Conservation (phyloP, 1,140 invertebrate species). For the Drosophila ogumai region DNA sequence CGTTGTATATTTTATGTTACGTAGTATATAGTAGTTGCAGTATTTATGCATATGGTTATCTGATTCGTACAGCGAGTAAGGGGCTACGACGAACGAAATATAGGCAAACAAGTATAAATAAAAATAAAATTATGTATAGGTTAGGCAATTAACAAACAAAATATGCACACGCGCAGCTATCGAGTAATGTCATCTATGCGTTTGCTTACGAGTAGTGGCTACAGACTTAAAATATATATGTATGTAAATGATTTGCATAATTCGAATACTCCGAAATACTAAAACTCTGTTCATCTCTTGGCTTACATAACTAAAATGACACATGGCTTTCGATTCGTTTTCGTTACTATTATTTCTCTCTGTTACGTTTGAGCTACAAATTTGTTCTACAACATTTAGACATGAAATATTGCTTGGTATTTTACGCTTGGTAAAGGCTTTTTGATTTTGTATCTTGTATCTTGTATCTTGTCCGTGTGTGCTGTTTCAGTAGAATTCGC, state of each 20-base stretch:
- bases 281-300: conserved; percentile 31
- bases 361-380: conserved; percentile 60
- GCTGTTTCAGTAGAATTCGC: conserved; percentile 36
- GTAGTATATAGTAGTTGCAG: conserved; percentile 50
- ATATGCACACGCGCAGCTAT: conserved; percentile 38
- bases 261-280: conserved; percentile 71
- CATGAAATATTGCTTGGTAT: conserved; percentile 80
- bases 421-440: conserved; percentile 72
- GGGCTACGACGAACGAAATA: conserved; percentile 29
- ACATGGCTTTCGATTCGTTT: conserved; percentile 66
- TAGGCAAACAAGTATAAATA: conserved; percentile 42
- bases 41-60: conserved; percentile 48
- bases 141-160: conserved; percentile 60
- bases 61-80: conserved; percentile 40
- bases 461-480: conserved; percentile 45
- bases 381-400: conserved; percentile 75
- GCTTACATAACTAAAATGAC: conserved; percentile 75
- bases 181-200: conserved; percentile 43
- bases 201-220: conserved; percentile 64
- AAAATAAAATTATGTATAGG: conserved; percentile 11
- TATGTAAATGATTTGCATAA: conserved; percentile 66
- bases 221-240: conserved; percentile 41
- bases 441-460: conserved; percentile 76
- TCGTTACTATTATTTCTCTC: conserved; percentile 38
- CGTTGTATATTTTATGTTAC: conserved; percentile 23